A percentile compares a stretch with the other conserved stretches of the same genome.
These are phyloP conservation scores for Gonioctena quinquepunctata DNA, from an alignment of 1,140 invertebrate genomes.

Conservation along the genomic window DNA sequence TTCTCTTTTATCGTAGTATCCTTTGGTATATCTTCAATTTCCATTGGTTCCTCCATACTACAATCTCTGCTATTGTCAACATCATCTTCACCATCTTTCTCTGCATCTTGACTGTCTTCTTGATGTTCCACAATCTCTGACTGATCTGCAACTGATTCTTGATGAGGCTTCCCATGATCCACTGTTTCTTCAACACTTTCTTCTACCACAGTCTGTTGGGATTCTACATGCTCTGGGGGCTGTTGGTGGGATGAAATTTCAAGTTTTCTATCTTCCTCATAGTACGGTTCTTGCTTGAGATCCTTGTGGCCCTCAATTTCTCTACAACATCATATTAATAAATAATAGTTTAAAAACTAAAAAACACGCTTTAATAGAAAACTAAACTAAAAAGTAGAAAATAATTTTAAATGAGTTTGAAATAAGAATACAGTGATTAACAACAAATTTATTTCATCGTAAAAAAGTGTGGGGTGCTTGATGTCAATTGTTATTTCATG, in stretches of 20 bases:
- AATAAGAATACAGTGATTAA: no score
- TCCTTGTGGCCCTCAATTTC: conserved; percentile 27
- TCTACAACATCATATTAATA: no score
- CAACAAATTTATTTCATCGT: no score
- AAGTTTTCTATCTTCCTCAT: conserved; percentile 33
- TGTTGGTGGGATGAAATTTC: not conserved
- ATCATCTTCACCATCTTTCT: conserved; percentile 41
- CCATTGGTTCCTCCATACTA: conserved; percentile 29
- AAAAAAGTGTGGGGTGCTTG: no score
- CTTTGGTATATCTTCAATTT: conserved; percentile 20
- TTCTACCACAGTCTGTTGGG: not conserved
- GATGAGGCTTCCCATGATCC: not conserved
- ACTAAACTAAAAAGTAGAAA: no score
- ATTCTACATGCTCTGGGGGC: conserved; percentile 8
- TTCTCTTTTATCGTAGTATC: not conserved
- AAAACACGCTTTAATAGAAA: no score
- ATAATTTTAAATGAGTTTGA: no score
- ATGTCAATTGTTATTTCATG: no score
- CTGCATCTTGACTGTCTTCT: conserved; percentile 36
- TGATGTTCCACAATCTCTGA: conserved; percentile 4
- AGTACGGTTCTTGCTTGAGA: conserved; percentile 34
- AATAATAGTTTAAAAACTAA: no score
- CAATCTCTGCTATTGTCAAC: not conserved
- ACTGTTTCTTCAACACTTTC: not conserved
- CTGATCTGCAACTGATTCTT: conserved; percentile 29